Percentiles rank a stretch among this genome's conserved stretches.
phyloP scores from a whole-genome alignment of 2,888 invertebrate species.

The Imbricaverruca yamaguchii region DNA sequence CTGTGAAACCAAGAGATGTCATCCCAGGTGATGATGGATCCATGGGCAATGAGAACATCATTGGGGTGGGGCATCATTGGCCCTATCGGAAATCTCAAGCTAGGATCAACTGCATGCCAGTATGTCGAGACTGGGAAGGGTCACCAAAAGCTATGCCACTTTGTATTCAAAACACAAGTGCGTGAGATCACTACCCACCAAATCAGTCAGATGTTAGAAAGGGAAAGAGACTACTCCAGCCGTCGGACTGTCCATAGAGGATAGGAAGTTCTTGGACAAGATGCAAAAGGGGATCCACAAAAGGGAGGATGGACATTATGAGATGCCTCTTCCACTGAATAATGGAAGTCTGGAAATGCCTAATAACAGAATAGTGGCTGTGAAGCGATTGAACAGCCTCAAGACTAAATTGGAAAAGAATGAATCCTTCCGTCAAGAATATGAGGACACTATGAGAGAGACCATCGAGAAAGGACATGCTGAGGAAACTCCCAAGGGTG shows the following conservation, averaged over 20 bases:
- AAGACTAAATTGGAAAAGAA: background rate
- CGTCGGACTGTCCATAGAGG: constrained; percentile 4
- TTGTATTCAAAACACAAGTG: constrained; percentile 9
- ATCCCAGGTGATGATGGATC: constrained; percentile 5
- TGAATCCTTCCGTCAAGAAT: no score
- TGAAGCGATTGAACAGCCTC: background rate
- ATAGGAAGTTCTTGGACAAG: constrained; percentile 10
- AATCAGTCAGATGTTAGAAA: constrained; percentile 19
- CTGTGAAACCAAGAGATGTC: constrained; percentile 20
- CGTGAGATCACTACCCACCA: constrained; percentile 17
- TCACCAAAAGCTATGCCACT: background rate
- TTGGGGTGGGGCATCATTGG: no score
- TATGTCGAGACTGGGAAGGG: background rate
- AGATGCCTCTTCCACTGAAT: constrained; percentile 17
- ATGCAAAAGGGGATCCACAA: constrained; percentile 7
- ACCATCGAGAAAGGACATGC: no score
- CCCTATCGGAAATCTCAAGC: no score
- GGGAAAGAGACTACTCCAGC: background rate
- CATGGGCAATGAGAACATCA: no score
- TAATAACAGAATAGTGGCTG: no score
- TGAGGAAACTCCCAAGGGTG: constrained; percentile 2
- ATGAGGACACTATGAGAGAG: background rate
- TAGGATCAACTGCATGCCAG: background rate
- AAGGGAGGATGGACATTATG: constrained; percentile 17
- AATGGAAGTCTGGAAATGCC: background rate